Base-by-base conservation (phyloP, 2,113 vertebrate species). In the Phoenicopterus ruber region DNA sequence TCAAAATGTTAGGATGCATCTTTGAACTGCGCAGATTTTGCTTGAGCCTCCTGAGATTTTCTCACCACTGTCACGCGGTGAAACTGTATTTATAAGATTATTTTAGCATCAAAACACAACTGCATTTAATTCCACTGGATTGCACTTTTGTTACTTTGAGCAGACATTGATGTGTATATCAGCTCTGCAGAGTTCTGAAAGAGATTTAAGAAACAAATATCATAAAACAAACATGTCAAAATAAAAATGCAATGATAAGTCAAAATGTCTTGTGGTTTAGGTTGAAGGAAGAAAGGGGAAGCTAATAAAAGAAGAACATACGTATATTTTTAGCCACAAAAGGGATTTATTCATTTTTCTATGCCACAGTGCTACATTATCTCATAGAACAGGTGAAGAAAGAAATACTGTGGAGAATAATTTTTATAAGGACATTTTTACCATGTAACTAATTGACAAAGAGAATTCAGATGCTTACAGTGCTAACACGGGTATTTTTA, bases 21-120 rank as follows among this genome's bases (percentile, higher is more conserved):
- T 94, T 82, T 94, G 88, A 96, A 74, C 61, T 2, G 6, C 78
- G 76, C 17, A 86, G 72, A 86, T 90, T 90, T 92, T 93, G 15
- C 20, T 40, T 73, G 71, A 97, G 44, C 46, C 63, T 90, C 71
- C 52, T 40, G 93, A 93, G 94, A 90, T 92, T 86, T 94, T 87
- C 74, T 67, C 47, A 12, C 16, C 18, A 14, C 42, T 61, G 32
- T 81, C 93, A 80, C 34, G 57, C 26, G 4, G 61, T 62, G 90
- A 86, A 93, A 81, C 63, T 84, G 74, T 57, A 52, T 92, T 96
- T 92, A 66, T 87, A 94, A 95, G 86, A 96, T 95, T 86, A 91
- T 92, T 96, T 94, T 94, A 70, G 87, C 65, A 82, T 93, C 80
- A 95, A 92, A 96, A 91, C 55, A 87, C 54, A 88, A 85, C 62